Conservation (phyloP, 2,888 invertebrate genomes). For the Plagiodera versicolora region DNA sequence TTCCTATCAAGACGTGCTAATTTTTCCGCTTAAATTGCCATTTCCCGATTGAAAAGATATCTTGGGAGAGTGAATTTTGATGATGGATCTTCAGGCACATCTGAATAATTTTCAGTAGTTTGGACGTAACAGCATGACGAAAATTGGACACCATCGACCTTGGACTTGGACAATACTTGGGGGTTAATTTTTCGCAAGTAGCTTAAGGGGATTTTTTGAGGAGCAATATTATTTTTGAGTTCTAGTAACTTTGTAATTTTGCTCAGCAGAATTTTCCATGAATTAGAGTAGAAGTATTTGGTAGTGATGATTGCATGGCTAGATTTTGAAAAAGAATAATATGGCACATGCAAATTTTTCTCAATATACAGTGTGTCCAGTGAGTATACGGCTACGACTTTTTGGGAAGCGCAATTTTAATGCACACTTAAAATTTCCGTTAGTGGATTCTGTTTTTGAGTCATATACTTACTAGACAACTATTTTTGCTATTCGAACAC, state of each 20-base stretch:
- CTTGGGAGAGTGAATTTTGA: background rate
- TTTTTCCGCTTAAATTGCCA: background rate
- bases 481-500: no score
- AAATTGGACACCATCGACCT: constrained; percentile 22
- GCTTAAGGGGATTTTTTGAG: background rate
- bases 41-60: no score
- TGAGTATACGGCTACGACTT: no score
- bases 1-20: background rate
- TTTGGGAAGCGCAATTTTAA: no score
- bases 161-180: constrained; percentile 19
- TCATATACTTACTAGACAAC: no score
- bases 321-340: background rate
- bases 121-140: constrained; percentile 28
- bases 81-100: background rate
- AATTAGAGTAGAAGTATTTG: constrained; percentile 9
- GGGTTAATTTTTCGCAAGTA: constrained; percentile 10
- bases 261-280: background rate
- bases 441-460: no score
- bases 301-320: background rate
- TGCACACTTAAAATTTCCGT: no score
- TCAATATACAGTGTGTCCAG: background rate
- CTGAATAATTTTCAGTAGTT: constrained; percentile 14
- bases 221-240: background rate
- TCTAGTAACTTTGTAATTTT: background rate
- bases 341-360: background rate